Evolutionary conservation across 2,113 vertebrate species (phyloP).

Genomic region (Dipodomys spectabilis): DNA sequence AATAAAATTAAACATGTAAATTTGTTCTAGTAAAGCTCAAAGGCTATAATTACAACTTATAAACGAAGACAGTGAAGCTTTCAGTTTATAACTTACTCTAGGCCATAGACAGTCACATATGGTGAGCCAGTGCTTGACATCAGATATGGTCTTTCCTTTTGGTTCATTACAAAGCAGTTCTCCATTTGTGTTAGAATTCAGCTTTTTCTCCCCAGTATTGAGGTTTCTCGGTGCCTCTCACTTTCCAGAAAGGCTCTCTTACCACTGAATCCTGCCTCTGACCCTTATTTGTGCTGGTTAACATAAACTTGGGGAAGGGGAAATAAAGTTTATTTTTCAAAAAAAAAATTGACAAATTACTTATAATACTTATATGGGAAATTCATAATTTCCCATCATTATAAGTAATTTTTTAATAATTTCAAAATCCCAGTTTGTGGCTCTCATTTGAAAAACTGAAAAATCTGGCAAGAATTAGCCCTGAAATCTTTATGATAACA

Average conservation of each 20-base stretch:
- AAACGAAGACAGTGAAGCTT: neutral
- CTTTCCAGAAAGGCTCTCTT: no score
- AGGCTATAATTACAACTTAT: neutral
- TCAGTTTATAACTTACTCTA: neutral
- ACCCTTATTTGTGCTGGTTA: no score
- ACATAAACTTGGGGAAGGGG: neutral
- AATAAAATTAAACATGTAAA: neutral
- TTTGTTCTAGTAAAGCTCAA: neutral
- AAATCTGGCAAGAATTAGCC: neutral
- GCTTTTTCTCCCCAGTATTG: neutral
- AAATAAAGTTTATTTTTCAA: neutral
- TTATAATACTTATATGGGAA: slow-evolving; percentile 27
- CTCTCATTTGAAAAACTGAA: slow-evolving; percentile 40
- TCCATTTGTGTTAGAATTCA: slow-evolving; percentile 32
- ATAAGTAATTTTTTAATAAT: neutral
- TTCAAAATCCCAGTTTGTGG: neutral
- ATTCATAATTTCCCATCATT: neutral
- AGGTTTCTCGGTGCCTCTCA: no score
- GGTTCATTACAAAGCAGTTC: neutral
- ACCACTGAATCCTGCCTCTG: no score
- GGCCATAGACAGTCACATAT: no score
- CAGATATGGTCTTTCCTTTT: neutral
- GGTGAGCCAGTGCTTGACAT: slow-evolving; percentile 26
- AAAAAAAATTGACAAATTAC: neutral
- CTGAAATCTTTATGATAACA: no score